These are phyloP conservation scores for Brienomyrus brachyistius DNA, from an alignment of 2,113 vertebrate species.

Conservation along the genomic window DNA sequence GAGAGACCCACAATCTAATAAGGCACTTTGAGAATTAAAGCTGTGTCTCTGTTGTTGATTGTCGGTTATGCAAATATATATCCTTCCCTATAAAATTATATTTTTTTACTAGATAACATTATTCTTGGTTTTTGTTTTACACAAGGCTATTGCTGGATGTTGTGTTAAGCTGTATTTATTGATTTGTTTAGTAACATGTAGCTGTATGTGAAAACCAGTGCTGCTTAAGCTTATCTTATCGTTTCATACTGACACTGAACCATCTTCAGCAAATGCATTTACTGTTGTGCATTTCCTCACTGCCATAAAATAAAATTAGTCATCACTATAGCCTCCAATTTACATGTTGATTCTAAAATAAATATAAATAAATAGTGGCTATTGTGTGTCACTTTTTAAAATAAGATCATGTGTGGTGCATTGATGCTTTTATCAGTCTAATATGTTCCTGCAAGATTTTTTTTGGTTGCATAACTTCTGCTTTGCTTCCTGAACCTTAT, in stretches of 20 bases:
- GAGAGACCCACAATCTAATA: slow-evolving; percentile 57
- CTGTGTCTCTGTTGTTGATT: background rate
- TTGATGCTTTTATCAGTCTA: background rate
- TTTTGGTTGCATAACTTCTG: background rate
- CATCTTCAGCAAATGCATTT: background rate
- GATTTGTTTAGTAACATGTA: background rate
- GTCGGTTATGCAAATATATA: background rate
- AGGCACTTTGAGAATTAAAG: slow-evolving; percentile 48
- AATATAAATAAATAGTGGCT: background rate
- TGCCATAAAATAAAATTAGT: background rate
- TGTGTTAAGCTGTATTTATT: background rate
- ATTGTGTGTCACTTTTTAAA: background rate
- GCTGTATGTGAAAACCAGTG: background rate
- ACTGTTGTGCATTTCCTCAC: background rate
- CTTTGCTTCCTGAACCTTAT: background rate
- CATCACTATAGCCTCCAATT: background rate
- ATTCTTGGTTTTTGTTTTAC: background rate
- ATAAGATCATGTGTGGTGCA: background rate
- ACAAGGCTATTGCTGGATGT: background rate
- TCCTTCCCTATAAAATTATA: background rate
- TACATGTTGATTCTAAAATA: background rate
- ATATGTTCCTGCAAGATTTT: background rate
- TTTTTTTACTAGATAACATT: background rate
- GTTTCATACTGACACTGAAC: background rate
- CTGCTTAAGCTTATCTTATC: background rate